Percentiles rank a stretch among this genome's conserved stretches.
These are phyloP conservation scores for Anguilla anguilla DNA, from an alignment of 2,797 vertebrate genomes.

Conservation along the genomic window DNA sequence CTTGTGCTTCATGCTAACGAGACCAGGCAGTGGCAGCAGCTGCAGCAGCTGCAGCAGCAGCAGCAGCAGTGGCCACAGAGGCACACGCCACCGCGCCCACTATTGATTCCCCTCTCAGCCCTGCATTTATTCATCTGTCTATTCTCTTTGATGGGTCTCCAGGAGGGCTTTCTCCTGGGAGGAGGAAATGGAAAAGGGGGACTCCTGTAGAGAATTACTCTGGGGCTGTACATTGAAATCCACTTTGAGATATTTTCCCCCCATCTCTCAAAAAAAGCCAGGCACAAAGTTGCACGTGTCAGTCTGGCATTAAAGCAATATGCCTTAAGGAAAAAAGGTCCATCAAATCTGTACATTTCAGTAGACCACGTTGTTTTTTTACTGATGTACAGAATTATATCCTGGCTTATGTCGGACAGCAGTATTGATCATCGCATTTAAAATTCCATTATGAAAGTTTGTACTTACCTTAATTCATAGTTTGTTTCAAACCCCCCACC, in stretches of 20 bases:
- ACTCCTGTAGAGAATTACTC: neutral
- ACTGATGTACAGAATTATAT: neutral
- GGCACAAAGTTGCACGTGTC: neutral
- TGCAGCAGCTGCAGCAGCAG: neutral
- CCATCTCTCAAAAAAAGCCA: neutral
- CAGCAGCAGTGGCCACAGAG: neutral
- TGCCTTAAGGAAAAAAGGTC: neutral
- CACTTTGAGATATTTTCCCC: slow-evolving; percentile 30
- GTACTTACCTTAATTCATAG: neutral
- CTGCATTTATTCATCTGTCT: slow-evolving; percentile 1
- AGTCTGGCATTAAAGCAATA: neutral
- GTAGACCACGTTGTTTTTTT: neutral
- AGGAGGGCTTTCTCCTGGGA: slow-evolving; percentile 2
- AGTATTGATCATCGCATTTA: neutral
- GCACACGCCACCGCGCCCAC: neutral
- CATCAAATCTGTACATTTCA: neutral
- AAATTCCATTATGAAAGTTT: neutral
- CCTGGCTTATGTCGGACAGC: neutral
- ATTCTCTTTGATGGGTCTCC: slow-evolving; percentile 16
- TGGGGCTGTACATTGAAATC: slow-evolving; percentile 35
- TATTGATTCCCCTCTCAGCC: slow-evolving; percentile 8
- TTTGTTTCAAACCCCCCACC: neutral
- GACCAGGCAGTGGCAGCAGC: neutral
- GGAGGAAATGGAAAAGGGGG: neutral
- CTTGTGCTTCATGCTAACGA: neutral